These are phyloP conservation scores for Anoura caudifer DNA, from an alignment of 2,113 vertebrate genomes.

Conservation along the genomic window DNA sequence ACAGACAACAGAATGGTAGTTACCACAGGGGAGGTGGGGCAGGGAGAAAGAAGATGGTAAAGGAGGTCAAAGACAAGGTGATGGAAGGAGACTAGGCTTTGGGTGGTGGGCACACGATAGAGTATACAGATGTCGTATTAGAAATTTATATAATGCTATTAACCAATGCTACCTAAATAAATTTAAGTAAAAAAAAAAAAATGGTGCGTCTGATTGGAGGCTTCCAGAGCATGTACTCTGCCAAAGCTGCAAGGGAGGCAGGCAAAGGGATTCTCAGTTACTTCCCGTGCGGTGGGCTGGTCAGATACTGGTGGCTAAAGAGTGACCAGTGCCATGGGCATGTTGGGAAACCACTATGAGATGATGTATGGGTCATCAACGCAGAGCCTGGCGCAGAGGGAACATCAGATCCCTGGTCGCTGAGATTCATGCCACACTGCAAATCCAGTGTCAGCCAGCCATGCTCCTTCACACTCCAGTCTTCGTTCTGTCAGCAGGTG, in stretches of 20 bases:
- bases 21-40: background rate
- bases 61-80: background rate
- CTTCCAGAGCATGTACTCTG: background rate
- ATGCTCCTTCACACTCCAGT: background rate
- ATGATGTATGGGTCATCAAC: background rate
- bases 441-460: background rate
- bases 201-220: background rate
- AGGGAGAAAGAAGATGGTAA: background rate
- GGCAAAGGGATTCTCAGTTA: background rate
- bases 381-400: background rate
- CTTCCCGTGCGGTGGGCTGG: background rate
- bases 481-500: constrained; percentile 32
- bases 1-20: background rate
- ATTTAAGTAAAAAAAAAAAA: background rate
- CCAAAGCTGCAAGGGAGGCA: constrained; percentile 18
- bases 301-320: background rate
- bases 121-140: background rate
- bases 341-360: background rate
- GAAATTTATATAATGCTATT: background rate
- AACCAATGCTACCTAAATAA: background rate
- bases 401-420: accelerated
- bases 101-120: too few relatives aligned
- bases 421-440: background rate
- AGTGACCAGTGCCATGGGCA: background rate
- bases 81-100: background rate